phyloP scores from a whole-genome alignment of 2,888 invertebrate genomes.

The Heliconius hortense region DNA sequence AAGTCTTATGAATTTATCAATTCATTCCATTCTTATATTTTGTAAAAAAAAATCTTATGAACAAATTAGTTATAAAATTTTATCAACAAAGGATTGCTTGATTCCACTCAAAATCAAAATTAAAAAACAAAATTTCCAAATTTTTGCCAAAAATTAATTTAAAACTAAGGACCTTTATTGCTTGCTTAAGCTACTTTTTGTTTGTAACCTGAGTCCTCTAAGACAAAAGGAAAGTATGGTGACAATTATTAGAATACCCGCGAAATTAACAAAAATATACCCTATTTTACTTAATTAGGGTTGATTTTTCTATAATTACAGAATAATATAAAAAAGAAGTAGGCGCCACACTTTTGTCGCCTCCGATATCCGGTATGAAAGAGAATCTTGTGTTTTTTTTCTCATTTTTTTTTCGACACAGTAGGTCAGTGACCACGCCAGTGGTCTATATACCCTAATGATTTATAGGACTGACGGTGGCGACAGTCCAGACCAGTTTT shows the following conservation, averaged over 20 bases:
- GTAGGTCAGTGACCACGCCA: conserved; percentile 65
- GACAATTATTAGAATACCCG: conserved; percentile 34
- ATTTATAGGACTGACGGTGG: conserved; percentile 64
- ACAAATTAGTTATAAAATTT: neutral
- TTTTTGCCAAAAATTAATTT: neutral
- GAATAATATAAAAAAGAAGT: conserved; percentile 51
- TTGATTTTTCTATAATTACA: conserved; percentile 31
- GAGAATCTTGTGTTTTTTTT: conserved; percentile 37
- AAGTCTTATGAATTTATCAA: too few relatives aligned
- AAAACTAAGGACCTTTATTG: conserved; percentile 23
- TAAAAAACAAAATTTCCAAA: neutral
- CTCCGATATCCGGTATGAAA: conserved; percentile 70
- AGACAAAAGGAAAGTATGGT: conserved; percentile 49
- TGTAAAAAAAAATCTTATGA: neutral
- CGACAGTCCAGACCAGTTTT: conserved; percentile 42
- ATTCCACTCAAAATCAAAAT: too few relatives aligned
- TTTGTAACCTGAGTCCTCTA: conserved; percentile 45
- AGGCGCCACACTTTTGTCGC: conserved; percentile 77
- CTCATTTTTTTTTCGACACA: conserved; percentile 51
- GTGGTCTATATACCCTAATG: conserved; percentile 58
- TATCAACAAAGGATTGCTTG: neutral
- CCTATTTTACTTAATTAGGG: conserved; percentile 33
- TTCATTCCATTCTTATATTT: too few relatives aligned
- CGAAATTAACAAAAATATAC: conserved; percentile 33
- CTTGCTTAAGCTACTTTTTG: conserved; percentile 32